Conservation (phyloP, 2,888 invertebrate genomes). For the Drosophila parthenogenetica region DNA sequence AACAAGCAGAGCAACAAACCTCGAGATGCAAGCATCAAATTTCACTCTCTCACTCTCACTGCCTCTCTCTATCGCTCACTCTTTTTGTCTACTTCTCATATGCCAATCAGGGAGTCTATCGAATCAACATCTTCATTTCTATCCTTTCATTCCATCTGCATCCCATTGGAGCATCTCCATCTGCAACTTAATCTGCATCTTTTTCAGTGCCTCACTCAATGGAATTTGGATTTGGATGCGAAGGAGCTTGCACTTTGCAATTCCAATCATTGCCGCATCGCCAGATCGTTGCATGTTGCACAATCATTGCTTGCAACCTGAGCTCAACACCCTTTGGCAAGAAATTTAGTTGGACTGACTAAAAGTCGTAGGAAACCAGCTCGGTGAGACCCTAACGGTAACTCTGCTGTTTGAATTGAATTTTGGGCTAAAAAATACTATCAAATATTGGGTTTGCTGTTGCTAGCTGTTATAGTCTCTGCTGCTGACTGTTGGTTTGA, state of each 20-base stretch:
- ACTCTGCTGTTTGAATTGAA: too few species aligned
- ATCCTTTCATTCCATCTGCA: background rate
- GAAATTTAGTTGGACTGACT: too few species aligned
- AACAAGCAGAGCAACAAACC: background rate
- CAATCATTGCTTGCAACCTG: conserved; percentile 22
- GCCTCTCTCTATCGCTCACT: too few species aligned
- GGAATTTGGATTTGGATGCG: background rate
- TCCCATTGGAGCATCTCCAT: background rate
- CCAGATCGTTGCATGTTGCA: conserved; percentile 35
- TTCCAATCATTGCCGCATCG: conserved; percentile 57
- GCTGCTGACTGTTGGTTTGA: too few species aligned
- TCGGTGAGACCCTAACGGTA: too few species aligned
- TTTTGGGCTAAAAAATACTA: too few species aligned
- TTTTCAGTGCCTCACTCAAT: background rate
- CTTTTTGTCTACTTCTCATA: background rate
- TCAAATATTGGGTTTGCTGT: too few species aligned
- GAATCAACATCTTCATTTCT: conserved; percentile 6
- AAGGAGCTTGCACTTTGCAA: conserved; percentile 40
- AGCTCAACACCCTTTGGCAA: too few species aligned
- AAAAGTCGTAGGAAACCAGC: too few species aligned
- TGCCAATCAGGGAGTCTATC: conserved; percentile 6
- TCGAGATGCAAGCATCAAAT: conserved; percentile 2
- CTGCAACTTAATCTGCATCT: background rate
- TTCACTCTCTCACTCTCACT: background rate
- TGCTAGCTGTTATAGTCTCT: too few species aligned